phyloP scores from a whole-genome alignment of 2,888 invertebrate genomes.

The Acanthopleura granulata region DNA sequence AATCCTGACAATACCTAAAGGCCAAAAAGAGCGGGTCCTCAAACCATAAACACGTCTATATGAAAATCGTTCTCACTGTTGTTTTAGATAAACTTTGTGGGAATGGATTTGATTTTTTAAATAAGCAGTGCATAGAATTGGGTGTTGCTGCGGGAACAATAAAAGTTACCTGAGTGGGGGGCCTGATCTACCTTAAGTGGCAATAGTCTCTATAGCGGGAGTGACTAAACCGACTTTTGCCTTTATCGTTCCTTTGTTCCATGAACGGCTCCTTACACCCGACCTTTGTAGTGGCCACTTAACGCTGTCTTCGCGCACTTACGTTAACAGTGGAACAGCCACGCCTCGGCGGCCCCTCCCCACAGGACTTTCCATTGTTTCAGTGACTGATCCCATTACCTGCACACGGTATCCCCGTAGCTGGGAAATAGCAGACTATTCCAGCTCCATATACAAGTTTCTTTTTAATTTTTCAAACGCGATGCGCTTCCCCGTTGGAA shows the following conservation, averaged over 20 bases:
- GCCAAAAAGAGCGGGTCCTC: background rate
- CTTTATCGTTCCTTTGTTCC: slow-evolving; percentile 5
- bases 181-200: background rate
- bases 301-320: background rate
- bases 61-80: background rate
- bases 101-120: background rate
- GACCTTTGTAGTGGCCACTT: background rate
- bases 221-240: background rate
- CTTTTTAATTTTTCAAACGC: too few relatives aligned
- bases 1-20: background rate
- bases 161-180: background rate
- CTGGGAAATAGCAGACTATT: too few relatives aligned
- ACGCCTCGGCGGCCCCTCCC: background rate
- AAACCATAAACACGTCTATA: background rate
- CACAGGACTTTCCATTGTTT: too few relatives aligned
- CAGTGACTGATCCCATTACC: too few relatives aligned
- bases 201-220: background rate
- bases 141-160: background rate
- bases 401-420: too few relatives aligned
- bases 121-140: background rate
- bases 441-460: too few relatives aligned
- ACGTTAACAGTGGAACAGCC: background rate
- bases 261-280: background rate
- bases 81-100: slow-evolving; percentile 10
- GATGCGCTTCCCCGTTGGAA: too few relatives aligned